Base-by-base conservation (phyloP, 2,888 invertebrate species). In the Sisyra nigra region DNA sequence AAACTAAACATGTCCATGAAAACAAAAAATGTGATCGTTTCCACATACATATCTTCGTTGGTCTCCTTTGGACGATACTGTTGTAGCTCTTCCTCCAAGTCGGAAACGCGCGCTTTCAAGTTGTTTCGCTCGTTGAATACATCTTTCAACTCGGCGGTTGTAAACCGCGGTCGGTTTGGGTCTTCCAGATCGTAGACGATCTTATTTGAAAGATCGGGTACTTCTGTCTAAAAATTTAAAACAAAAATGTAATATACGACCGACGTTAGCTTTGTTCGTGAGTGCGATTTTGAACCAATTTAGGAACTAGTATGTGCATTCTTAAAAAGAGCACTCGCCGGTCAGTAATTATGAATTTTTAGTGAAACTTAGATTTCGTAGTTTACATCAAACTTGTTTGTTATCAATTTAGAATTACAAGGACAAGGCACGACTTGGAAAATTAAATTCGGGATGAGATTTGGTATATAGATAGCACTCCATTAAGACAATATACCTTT, bases 71-170 rank as follows among this genome's bases (percentile, higher is more conserved):
- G 72, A 59, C 81, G 72, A 56, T 80, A 73, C 43, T 77, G 71
- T 49, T 78, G 80, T 49, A 97, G 63, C 63, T 94, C 92, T 54
- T 94, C 93, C 61, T 93, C 91, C n/a, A 94, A 74, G 57, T 89
- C 85, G 55, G 84, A 82, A 41, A 97, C 80, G 57, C 83, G 77
- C n/a, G 87, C 80, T 57, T 93, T 89, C 43, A 96, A 71, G 58
- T 91, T 88, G 65, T 96, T 96, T 46, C 94, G 73, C 66, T 97
- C 94, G 59, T 84, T 79, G 18, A 92, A 65, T 49, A 93, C 87
- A 54, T 85, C 86, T 52, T 85, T 77, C 15, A 92, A 67, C 58
- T 92, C 91, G 40, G 80, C 71, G 45, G 86, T 76, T 1, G 89
- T 86, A 56, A 88, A 91, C 45, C 86, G 67, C 11, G 88, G 87